These are phyloP conservation scores for Caradrina kadenii DNA, from an alignment of 2,888 invertebrate species.

Conservation along the genomic window DNA sequence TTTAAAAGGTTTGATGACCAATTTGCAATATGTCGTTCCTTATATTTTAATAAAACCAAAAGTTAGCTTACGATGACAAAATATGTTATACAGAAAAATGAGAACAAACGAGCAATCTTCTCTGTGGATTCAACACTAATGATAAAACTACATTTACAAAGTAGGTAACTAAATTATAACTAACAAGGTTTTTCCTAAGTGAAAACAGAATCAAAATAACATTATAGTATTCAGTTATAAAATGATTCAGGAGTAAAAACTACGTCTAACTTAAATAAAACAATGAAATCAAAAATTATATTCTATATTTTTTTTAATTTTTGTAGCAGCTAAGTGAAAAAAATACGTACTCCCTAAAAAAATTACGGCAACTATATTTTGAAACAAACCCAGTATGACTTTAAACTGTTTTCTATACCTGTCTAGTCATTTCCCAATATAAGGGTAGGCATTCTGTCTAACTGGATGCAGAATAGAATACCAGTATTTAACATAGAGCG, in stretches of 20 bases:
- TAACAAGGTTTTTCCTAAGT: slow-evolving; percentile 11
- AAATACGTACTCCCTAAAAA: too few relatives aligned
- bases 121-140: neutral
- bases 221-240: slow-evolving; percentile 20
- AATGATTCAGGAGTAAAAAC: slow-evolving; percentile 3
- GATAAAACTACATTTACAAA: neutral
- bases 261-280: neutral
- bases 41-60: neutral
- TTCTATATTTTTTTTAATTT: too few relatives aligned
- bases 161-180: slow-evolving; percentile 1
- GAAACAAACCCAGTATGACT: neutral
- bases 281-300: neutral
- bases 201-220: slow-evolving; percentile 34
- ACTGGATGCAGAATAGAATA: too few relatives aligned
- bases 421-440: too few relatives aligned
- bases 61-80: neutral
- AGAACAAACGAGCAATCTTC: neutral
- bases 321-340: too few relatives aligned
- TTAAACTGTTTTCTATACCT: too few relatives aligned
- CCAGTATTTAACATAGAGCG: too few relatives aligned
- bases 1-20: too few relatives aligned
- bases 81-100: neutral
- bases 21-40: too few relatives aligned
- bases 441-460: too few relatives aligned
- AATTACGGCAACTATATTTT: neutral